Evolutionary conservation across 2,888 invertebrate genomes (phyloP).

Genomic region (Punctoribates punctum): DNA sequence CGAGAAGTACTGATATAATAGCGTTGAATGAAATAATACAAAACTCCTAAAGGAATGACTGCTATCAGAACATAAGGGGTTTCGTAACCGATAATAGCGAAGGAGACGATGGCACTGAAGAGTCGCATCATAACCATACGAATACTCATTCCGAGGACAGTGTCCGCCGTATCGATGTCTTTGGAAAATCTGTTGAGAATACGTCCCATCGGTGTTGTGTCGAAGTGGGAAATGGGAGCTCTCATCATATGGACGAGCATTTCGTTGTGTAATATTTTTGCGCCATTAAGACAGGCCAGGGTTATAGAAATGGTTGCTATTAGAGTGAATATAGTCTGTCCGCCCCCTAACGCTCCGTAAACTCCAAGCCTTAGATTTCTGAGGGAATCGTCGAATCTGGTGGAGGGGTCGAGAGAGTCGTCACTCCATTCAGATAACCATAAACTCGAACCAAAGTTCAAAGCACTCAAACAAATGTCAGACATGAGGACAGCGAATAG

Average conservation of each 20-base stretch:
- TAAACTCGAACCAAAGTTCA: constrained; percentile 34
- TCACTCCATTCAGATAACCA: constrained; percentile 50
- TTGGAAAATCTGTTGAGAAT: constrained; percentile 48
- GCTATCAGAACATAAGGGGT: constrained; percentile 53
- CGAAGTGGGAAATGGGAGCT: constrained; percentile 59
- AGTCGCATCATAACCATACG: constrained; percentile 42
- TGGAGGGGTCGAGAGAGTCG: constrained; percentile 46
- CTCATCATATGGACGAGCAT: constrained; percentile 45
- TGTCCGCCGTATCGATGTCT: constrained; percentile 50
- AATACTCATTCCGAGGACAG: constrained; percentile 48
- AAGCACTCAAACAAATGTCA: constrained; percentile 31
- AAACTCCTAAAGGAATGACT: constrained; percentile 51
- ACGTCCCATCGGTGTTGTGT: constrained; percentile 48
- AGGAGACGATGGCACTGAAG: constrained; percentile 43
- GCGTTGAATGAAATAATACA: constrained; percentile 54
- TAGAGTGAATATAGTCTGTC: constrained; percentile 49
- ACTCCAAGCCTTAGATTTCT: constrained; percentile 54
- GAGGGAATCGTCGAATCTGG: constrained; percentile 45
- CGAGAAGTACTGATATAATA: constrained; percentile 60
- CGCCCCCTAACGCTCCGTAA: constrained; percentile 55
- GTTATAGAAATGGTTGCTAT: constrained; percentile 49
- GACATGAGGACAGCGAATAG: constrained; percentile 31
- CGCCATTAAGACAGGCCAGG: constrained; percentile 60
- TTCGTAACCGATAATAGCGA: constrained; percentile 51
- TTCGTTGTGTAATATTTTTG: constrained; percentile 51